phyloP scores from a whole-genome alignment of 2,888 invertebrate genomes.

The Macaria notata region DNA sequence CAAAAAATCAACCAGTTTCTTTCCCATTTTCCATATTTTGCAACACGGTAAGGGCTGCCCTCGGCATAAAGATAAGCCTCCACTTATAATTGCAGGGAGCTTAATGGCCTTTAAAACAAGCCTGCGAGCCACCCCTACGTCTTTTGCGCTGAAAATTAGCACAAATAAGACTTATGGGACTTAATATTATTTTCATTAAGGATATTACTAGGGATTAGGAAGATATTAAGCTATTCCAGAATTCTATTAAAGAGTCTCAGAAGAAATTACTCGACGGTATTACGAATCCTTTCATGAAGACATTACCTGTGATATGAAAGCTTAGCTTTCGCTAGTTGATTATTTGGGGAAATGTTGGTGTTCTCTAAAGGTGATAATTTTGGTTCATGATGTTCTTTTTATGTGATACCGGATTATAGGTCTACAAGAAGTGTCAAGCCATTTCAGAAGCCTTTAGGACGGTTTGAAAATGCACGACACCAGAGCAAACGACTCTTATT shows the following conservation, averaged over 20 bases:
- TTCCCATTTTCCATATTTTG: conserved; percentile 4
- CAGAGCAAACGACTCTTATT: too few relatives aligned
- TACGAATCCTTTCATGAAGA: conserved; percentile 7
- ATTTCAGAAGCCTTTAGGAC: too few relatives aligned
- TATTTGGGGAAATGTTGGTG: too few relatives aligned
- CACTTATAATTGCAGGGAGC: conserved; percentile 51
- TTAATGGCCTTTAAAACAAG: conserved; percentile 60
- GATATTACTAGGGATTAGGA: conserved; percentile 30
- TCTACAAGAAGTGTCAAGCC: too few relatives aligned
- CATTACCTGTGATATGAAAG: conserved; percentile 13
- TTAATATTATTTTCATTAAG: conserved; percentile 51
- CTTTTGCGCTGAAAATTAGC: conserved; percentile 37
- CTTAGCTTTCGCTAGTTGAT: background rate
- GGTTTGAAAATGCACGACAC: too few relatives aligned
- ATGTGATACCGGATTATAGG: too few relatives aligned
- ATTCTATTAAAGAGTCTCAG: conserved; percentile 19
- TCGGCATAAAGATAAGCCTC: conserved; percentile 49
- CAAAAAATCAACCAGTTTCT: too few relatives aligned
- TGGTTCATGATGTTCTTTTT: too few relatives aligned
- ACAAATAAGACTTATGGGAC: conserved; percentile 35
- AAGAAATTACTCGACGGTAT: conserved; percentile 15
- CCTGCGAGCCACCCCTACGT: conserved; percentile 33
- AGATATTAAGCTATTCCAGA: conserved; percentile 24
- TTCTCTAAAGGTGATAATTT: too few relatives aligned
- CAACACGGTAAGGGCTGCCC: conserved; percentile 2